These are phyloP conservation scores for Melipona bicolor DNA, from an alignment of 2,888 invertebrate species.

Conservation along the genomic window DNA sequence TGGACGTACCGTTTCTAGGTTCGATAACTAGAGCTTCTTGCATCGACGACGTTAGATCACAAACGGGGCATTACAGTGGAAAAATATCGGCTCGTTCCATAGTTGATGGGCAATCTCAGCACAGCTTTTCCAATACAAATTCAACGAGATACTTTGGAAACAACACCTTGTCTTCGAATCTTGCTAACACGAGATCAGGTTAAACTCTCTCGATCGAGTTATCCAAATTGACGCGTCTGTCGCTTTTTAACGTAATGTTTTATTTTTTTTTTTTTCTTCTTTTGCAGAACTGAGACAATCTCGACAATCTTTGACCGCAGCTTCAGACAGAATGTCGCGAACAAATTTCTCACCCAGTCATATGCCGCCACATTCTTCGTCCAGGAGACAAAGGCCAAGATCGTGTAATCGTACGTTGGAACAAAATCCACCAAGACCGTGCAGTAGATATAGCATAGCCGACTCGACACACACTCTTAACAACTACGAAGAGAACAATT, in stretches of 20 bases:
- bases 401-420: constrained; percentile 90
- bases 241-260: background rate
- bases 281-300: constrained; percentile 92
- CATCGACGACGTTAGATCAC: constrained; percentile 90
- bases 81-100: constrained; percentile 88
- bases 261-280: background rate
- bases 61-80: constrained; percentile 89
- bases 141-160: constrained; percentile 90
- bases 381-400: constrained; percentile 90
- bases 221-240: constrained; percentile 42
- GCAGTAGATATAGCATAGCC: constrained; percentile 91
- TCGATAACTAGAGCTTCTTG: constrained; percentile 84
- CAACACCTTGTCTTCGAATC: constrained; percentile 89
- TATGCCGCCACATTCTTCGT: constrained; percentile 85
- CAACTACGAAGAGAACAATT: constrained; percentile 95
- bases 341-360: constrained; percentile 89
- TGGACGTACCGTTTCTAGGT: constrained; percentile 64
- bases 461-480: constrained; percentile 93
- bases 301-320: constrained; percentile 92
- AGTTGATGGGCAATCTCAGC: constrained; percentile 95
- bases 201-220: constrained; percentile 36
- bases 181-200: constrained; percentile 91
- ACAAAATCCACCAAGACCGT: constrained; percentile 87
- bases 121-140: constrained; percentile 92
- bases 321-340: constrained; percentile 92